Evolutionary conservation across 2,113 vertebrate genomes (phyloP).

Genomic region (Apteryx mantelli): DNA sequence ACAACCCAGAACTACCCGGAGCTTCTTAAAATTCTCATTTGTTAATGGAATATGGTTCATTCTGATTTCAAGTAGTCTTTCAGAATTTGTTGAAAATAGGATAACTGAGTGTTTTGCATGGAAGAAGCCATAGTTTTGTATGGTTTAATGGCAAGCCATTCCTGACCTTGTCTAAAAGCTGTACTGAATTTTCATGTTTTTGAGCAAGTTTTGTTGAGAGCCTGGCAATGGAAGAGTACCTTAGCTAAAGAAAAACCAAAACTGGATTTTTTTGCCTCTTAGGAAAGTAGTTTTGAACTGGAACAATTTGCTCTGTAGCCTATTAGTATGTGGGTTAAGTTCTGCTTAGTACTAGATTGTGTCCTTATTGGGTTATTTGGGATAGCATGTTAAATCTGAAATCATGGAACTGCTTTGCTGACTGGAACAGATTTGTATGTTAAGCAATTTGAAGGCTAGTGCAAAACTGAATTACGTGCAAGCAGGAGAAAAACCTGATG

Average conservation of each 20-base stretch:
- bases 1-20: neutral
- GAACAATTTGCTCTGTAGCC: neutral
- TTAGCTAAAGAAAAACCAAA: neutral
- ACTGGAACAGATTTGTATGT: neutral
- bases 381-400: neutral
- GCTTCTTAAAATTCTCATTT: neutral
- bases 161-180: neutral
- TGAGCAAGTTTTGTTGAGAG: neutral
- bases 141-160: neutral
- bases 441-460: neutral
- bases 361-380: neutral
- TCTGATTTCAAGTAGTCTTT: neutral
- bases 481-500: neutral
- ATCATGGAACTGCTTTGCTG: neutral
- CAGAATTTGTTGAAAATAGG: neutral
- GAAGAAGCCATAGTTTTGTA: neutral
- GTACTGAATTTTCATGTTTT: neutral
- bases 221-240: neutral
- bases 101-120: neutral
- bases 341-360: neutral
- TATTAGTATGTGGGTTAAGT: neutral
- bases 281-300: neutral
- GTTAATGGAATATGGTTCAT: neutral
- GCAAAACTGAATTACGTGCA: neutral
- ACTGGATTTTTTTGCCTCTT: neutral